phyloP scores from a whole-genome alignment of 2,888 invertebrate genomes.

The Carterocephalus palaemon region DNA sequence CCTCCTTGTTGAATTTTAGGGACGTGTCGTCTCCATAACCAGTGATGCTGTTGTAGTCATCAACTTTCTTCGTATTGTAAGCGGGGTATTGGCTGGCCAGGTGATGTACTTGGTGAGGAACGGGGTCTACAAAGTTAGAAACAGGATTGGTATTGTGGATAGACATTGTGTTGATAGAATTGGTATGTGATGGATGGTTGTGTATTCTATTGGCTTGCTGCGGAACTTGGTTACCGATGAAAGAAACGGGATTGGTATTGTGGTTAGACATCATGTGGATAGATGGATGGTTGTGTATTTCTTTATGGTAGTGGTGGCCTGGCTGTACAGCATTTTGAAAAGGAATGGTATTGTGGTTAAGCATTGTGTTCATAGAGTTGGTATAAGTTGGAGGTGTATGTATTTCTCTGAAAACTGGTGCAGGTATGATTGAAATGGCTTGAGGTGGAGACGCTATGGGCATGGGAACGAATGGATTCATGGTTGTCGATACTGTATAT shows the following conservation, averaged over 20 bases:
- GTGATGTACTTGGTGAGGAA: slow-evolving; percentile 68
- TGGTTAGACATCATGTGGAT: slow-evolving; percentile 50
- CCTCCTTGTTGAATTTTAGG: slow-evolving; percentile 64
- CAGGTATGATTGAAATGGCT: slow-evolving; percentile 58
- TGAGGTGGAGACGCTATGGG: slow-evolving; percentile 48
- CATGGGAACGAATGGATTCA: slow-evolving; percentile 76
- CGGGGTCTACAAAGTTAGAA: slow-evolving; percentile 75
- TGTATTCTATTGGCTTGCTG: slow-evolving; percentile 67
- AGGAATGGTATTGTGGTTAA: slow-evolving; percentile 60
- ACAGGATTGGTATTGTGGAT: slow-evolving; percentile 60
- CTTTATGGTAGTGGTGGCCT: slow-evolving; percentile 67
- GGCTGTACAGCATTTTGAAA: slow-evolving; percentile 74
- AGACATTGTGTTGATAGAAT: slow-evolving; percentile 45
- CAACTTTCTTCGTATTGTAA: slow-evolving; percentile 70
- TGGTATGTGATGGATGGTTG: slow-evolving; percentile 43
- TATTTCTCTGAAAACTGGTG: slow-evolving; percentile 59
- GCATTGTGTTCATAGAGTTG: slow-evolving; percentile 46
- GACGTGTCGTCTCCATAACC: slow-evolving; percentile 69
- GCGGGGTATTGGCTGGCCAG: slow-evolving; percentile 52
- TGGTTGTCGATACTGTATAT: slow-evolving; percentile 77
- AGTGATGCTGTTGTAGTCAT: slow-evolving; percentile 69
- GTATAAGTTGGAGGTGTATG: slow-evolving; percentile 47
- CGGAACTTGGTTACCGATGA: slow-evolving; percentile 73
- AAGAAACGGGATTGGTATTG: slow-evolving; percentile 65
- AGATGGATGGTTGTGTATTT: too few relatives aligned